Base-by-base conservation (phyloP, 1,140 invertebrate species). In the Pseudomyrmex pallidus region DNA sequence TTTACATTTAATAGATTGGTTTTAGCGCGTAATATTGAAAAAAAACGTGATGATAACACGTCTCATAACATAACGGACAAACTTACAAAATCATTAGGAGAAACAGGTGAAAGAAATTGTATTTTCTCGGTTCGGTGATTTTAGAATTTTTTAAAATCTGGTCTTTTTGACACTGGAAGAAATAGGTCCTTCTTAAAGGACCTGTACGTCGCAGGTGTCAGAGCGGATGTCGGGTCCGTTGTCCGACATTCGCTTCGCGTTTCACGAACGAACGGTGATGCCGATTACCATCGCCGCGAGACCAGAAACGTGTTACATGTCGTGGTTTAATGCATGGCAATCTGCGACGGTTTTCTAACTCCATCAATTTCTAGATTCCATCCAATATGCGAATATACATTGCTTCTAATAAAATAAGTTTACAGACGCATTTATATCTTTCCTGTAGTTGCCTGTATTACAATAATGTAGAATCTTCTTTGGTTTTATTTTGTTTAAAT, bases 231-330 rank as follows among this genome's bases (percentile, higher is more conserved):
- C 74, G 48, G 35, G n/a, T 66, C 62, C 22, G 13, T 78, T 52
- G 50, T 67, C 15, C 64, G 20, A 78, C 44, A 70, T 78, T 78
- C 52, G 17, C 64, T 68, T 59, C 20, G 64, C 64, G 20, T 78
- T 78, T 78, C 76, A 78, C 52, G 20, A 20, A 22, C 44, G 35
- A 78, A 15, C 64, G 52, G 35, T 68, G 52, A 67, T 8, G 50
- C 17, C 74, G 64, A 78, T 78, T 70, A 78, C 68, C 64, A 78
- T 78, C 35, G 44, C 20, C 20, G 44, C 20, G 17, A 35, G 35
- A 78, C 17, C 52, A 57, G 52, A 57, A 48, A 25, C 44, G 35
- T 22, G 63, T 78, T 78, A 78, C 64, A 78, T 25, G 35, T 52
- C 20, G 7, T 68, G 17, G 74, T 67, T 7, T 35, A 35, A 35